Conservation (phyloP, 1,140 invertebrate genomes). For the Drosophila willistoni region DNA sequence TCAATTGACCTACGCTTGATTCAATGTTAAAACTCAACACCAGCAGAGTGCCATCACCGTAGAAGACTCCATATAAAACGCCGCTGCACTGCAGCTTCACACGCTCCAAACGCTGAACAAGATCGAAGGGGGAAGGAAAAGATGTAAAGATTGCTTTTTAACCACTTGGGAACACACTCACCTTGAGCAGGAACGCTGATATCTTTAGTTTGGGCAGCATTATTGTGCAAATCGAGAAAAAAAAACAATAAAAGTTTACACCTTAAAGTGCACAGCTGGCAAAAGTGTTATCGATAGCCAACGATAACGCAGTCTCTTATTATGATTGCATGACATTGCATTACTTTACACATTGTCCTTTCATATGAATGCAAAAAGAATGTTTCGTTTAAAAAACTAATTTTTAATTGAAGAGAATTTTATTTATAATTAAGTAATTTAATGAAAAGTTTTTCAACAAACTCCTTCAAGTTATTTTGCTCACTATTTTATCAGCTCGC, state of each 20-base stretch:
- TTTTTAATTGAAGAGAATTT: too few relatives aligned
- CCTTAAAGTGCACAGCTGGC: conserved; percentile 68
- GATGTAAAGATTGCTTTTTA: conserved; percentile 3
- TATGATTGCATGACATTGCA: neutral
- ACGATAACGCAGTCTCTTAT: neutral
- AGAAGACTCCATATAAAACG: conserved; percentile 89
- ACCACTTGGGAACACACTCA: conserved; percentile 41
- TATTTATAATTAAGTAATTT: too few relatives aligned
- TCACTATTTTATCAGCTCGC: too few relatives aligned
- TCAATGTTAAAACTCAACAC: conserved; percentile 87
- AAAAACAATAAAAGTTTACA: conserved; percentile 28
- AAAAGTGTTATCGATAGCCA: conserved; percentile 56
- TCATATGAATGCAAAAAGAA: too few relatives aligned
- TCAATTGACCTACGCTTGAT: conserved; percentile 84
- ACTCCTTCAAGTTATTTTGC: too few relatives aligned
- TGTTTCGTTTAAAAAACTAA: too few relatives aligned
- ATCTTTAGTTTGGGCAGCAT: conserved; percentile 84
- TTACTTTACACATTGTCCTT: neutral
- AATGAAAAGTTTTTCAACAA: too few relatives aligned
- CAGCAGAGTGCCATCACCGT: conserved; percentile 87
- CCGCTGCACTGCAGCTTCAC: conserved; percentile 86
- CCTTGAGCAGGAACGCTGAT: conserved; percentile 83
- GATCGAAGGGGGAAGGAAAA: conserved; percentile 19
- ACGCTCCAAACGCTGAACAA: conserved; percentile 85
- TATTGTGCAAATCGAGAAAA: conserved; percentile 24